phyloP scores from a whole-genome alignment of 2,797 vertebrate genomes.

The Oreortyx pictus region DNA sequence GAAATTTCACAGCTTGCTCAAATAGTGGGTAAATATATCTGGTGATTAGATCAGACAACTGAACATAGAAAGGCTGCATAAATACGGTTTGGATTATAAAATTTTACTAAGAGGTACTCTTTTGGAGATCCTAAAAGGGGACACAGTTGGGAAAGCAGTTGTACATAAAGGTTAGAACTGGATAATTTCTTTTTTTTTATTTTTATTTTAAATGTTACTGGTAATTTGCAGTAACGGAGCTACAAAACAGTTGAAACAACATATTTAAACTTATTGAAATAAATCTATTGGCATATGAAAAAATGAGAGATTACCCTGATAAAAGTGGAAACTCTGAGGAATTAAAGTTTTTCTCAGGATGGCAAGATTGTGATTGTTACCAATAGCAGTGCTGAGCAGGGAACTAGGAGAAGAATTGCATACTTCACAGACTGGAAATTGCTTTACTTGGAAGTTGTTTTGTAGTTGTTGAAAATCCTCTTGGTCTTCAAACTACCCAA shows the following conservation, averaged over 20 bases:
- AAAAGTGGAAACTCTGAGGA: slow-evolving; percentile 10
- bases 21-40: not conserved
- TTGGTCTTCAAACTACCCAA: slow-evolving; percentile 17
- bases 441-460: not conserved
- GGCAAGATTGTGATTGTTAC: not conserved
- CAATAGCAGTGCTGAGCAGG: not conserved
- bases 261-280: not conserved
- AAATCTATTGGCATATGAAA: not conserved
- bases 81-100: not conserved
- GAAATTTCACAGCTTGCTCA: not conserved
- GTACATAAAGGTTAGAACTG: too few species aligned
- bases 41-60: not conserved
- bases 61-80: not conserved
- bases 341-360: not conserved
- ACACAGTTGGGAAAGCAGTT: not conserved
- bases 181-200: not conserved
- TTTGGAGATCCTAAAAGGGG: not conserved
- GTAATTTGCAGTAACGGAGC: slow-evolving; percentile 26
- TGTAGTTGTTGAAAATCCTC: slow-evolving; percentile 39
- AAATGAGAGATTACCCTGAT: slow-evolving; percentile 7
- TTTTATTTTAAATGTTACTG: not conserved
- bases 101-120: not conserved
- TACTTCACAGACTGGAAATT: not conserved
- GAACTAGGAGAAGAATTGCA: slow-evolving; percentile 12
- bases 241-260: slow-evolving; percentile 8